Conservation (phyloP, 2,797 vertebrate genomes). For the Geotria australis region DNA sequence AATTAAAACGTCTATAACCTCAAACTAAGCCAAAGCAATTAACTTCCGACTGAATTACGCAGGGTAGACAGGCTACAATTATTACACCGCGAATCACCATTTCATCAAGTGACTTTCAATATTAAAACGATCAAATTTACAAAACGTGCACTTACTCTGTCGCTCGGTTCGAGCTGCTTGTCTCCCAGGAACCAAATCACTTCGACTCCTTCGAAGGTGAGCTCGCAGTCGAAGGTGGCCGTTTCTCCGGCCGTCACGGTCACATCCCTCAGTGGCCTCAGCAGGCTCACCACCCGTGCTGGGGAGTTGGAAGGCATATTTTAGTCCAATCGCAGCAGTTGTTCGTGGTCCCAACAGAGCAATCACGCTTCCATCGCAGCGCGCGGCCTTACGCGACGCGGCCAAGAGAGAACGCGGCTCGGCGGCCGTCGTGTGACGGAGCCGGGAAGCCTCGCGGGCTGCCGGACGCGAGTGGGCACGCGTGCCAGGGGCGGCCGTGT, state of each 20-base stretch:
- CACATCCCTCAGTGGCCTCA: constrained; percentile 50
- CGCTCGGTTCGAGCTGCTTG: constrained; percentile 51
- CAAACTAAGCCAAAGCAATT: background rate
- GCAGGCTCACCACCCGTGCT: constrained; percentile 57
- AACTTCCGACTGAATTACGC: background rate
- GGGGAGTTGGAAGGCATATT: constrained; percentile 15
- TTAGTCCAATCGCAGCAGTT: no score
- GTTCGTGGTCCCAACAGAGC: no score
- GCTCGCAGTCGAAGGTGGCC: constrained; percentile 78
- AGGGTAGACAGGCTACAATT: no score
- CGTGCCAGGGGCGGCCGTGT: no score
- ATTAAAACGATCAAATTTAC: background rate
- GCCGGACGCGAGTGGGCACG: no score
- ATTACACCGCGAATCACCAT: background rate
- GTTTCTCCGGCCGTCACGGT: constrained; percentile 87
- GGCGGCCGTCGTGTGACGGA: no score
- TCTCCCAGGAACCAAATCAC: constrained; percentile 78
- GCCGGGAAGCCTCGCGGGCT: no score
- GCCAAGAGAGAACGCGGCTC: no score
- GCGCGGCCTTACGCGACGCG: no score
- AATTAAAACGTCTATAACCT: background rate
- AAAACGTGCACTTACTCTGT: constrained; percentile 32
- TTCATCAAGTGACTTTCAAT: background rate
- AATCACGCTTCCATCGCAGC: no score
- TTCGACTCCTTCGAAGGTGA: constrained; percentile 63